phyloP scores from a whole-genome alignment of 2,113 vertebrate species.

The Grus americana region DNA sequence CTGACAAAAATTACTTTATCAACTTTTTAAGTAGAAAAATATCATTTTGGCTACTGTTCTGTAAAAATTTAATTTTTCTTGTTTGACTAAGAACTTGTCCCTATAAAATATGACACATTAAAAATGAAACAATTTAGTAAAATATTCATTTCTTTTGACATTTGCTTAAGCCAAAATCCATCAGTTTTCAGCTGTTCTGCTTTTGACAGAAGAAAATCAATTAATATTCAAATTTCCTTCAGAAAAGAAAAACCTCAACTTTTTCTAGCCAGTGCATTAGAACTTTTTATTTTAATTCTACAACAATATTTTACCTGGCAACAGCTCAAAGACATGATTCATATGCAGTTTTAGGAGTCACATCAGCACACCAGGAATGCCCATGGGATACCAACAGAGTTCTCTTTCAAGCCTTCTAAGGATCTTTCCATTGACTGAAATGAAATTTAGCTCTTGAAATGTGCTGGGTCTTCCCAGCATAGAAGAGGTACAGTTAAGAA shows the following conservation, averaged over 20 bases:
- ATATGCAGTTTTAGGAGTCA: neutral
- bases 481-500: neutral
- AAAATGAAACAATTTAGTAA: neutral
- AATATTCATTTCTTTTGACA: neutral
- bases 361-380: neutral
- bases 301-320: neutral
- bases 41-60: neutral
- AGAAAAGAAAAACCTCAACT: neutral
- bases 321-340: slow-evolving; percentile 1
- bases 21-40: neutral
- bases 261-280: neutral
- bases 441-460: neutral
- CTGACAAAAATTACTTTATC: neutral
- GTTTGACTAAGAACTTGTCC: neutral
- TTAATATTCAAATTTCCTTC: neutral
- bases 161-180: neutral
- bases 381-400: neutral
- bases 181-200: neutral
- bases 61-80: neutral
- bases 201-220: neutral
- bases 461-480: neutral
- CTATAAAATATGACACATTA: neutral
- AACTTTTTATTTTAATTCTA: neutral
- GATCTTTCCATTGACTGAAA: neutral
- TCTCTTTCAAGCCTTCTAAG: neutral